These are phyloP conservation scores for Nasonia giraulti DNA, from an alignment of 1,140 invertebrate genomes.

Conservation along the genomic window DNA sequence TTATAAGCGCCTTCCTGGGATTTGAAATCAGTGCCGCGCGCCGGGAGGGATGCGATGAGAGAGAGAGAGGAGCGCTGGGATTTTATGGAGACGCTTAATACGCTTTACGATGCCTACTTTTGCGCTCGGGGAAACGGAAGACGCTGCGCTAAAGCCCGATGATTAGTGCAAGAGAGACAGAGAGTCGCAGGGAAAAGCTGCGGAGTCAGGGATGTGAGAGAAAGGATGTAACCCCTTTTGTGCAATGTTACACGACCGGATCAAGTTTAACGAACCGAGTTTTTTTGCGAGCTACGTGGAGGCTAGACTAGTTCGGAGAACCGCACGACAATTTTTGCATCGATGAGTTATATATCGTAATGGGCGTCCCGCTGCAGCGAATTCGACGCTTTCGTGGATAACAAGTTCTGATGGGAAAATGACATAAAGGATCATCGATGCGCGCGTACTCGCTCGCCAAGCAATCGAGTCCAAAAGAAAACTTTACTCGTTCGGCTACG, in stretches of 20 bases:
- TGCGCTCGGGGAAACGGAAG: slow-evolving; percentile 62
- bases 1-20: slow-evolving; percentile 58
- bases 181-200: background rate
- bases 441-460: background rate
- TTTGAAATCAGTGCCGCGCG: slow-evolving; percentile 62
- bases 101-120: slow-evolving; percentile 58
- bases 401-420: background rate
- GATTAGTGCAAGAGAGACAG: slow-evolving; percentile 39
- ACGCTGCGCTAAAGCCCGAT: slow-evolving; percentile 48
- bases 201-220: background rate
- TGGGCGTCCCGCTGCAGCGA: background rate
- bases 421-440: background rate
- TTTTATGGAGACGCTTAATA: slow-evolving; percentile 64
- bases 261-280: background rate
- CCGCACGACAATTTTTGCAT: background rate
- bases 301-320: background rate
- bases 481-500: background rate
- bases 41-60: background rate
- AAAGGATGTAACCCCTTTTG: background rate
- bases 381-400: background rate
- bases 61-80: slow-evolving; percentile 10
- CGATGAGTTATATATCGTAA: background rate
- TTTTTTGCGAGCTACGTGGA: background rate
- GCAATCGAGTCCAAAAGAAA: background rate
- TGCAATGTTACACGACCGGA: background rate